Evolutionary conservation across 2,113 vertebrate genomes (phyloP).

Genomic region (Oriolus oriolus): DNA sequence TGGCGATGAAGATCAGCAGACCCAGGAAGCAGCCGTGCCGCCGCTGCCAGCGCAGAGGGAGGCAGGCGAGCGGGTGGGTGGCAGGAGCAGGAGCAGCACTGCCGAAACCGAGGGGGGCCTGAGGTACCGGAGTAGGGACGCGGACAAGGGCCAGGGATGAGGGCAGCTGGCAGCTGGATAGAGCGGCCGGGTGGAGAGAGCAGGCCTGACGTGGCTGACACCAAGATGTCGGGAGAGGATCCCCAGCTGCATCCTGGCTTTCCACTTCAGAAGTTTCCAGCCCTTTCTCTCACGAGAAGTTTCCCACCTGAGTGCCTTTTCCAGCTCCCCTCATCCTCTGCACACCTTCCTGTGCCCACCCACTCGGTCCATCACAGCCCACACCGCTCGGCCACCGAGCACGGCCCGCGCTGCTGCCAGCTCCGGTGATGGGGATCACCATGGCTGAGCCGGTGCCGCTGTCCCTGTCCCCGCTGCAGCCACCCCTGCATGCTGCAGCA

Average conservation of each 20-base stretch:
- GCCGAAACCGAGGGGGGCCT: background rate
- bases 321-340: background rate
- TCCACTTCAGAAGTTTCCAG: constrained; percentile 27
- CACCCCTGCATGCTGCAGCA: background rate
- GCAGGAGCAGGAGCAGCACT: background rate
- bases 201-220: background rate
- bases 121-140: accelerated
- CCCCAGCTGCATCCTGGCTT: background rate
- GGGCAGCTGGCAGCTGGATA: background rate
- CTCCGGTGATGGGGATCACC: background rate
- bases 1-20: background rate
- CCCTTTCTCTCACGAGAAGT: background rate
- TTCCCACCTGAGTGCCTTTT: background rate
- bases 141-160: background rate
- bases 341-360: background rate
- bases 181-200: background rate
- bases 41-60: background rate
- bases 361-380: accelerated
- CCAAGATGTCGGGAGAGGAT: background rate
- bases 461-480: constrained; percentile 8
- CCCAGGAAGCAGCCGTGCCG: background rate
- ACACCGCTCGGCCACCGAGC: accelerated
- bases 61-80: background rate
- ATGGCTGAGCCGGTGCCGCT: background rate
- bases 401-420: background rate